Evolutionary conservation across 2,888 invertebrate genomes (phyloP), one percentile per base, ranked within the genome.

Genomic region (Meteorus cinctellus): DNA sequence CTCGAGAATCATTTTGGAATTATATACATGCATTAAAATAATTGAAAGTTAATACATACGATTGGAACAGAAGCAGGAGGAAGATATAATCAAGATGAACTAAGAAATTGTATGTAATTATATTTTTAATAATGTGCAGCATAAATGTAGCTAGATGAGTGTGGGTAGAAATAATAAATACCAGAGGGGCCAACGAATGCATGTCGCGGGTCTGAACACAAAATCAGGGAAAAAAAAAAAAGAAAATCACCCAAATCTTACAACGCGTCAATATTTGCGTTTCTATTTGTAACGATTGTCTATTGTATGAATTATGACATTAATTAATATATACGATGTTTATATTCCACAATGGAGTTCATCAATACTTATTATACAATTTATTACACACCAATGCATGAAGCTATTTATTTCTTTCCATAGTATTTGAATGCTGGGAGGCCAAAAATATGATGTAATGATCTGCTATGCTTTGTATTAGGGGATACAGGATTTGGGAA

Each of bases 221-320:
- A 51, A n/a, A 51, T 19, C 5, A n/a, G n/a, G n/a, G 19, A 51
- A 2, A 5, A n/a, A 55, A 55, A 24, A 55, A 19, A 8, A 55
- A n/a, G 2, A 5, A 48, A 48, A n/a, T 19, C 55, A 55, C 19
- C 8, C 6, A 55, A 24, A 19, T 55, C n/a, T 55, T 19, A 55
- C 19, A 55, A 55, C 19, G 14, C n/a, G n/a, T 63, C 4, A n/a
- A n/a, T 79, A 69, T 79, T 76, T 62, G 31, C 65, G 78, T 75
- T 78, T 83, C 82, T 75, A 80, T 77, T 84, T 84, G 84, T 83
- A 84, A 81, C 79, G 79, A 81, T 82, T 55, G 77, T 77, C 82
- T 83, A 82, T 82, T 84, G 79, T 86, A 84, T 77, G 75, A 84
- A 82, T 85, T 82, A 81, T 78, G 80, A 81, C 82, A 82, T 82